These are phyloP conservation scores for Paedocypris micromegethes DNA, from an alignment of 2,797 vertebrate species.

Conservation along the genomic window DNA sequence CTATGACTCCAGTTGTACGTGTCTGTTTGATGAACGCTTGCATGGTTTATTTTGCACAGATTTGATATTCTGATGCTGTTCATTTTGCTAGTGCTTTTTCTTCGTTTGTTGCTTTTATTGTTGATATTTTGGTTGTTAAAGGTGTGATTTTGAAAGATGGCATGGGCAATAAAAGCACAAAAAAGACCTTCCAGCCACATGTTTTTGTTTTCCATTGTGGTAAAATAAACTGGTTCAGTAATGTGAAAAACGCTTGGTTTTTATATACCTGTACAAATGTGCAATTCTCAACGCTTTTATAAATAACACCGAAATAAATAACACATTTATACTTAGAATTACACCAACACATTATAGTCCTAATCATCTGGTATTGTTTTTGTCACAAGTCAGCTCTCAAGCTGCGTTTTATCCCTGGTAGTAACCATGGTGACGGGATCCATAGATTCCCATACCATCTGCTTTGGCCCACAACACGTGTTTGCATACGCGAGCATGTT, in stretches of 20 bases:
- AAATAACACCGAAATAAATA: neutral
- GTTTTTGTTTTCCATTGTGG: neutral
- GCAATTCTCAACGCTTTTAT: too few species aligned
- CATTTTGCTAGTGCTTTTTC: conserved; percentile 12
- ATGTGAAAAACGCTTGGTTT: neutral
- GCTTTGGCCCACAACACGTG: conserved; percentile 78
- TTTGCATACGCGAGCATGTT: conserved; percentile 77
- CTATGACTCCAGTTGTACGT: neutral
- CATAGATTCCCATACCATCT: conserved; percentile 80
- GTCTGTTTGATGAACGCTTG: conserved; percentile 21
- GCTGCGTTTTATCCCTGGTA: conserved; percentile 60
- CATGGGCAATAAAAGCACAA: neutral
- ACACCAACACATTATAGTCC: neutral
- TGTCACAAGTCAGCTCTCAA: conserved; percentile 15
- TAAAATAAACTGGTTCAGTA: neutral
- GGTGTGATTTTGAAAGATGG: conserved; percentile 7
- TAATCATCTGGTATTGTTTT: conserved; percentile 25
- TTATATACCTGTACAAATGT: too few species aligned
- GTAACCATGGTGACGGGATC: conserved; percentile 81
- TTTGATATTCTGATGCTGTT: neutral
- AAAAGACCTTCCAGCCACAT: conserved; percentile 8
- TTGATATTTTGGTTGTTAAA: conserved; percentile 16
- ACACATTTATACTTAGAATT: neutral
- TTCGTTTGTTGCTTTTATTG: neutral
- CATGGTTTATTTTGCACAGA: conserved; percentile 28